Evolutionary conservation across 2,797 vertebrate species (phyloP).

Genomic region (Sternarchorhynchus goeldii): DNA sequence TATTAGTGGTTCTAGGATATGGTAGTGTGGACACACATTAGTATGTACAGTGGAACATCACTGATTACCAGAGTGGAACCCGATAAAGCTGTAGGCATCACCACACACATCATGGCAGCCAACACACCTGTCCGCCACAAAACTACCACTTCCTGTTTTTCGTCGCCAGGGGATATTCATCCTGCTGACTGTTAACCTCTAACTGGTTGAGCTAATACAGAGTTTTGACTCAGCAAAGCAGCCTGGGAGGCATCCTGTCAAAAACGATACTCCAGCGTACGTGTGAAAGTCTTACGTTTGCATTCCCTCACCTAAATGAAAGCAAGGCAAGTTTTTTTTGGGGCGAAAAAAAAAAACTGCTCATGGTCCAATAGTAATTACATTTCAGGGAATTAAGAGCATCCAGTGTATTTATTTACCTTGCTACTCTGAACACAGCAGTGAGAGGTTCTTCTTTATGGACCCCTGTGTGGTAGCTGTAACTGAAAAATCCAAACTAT

Average conservation of each 20-base stretch:
- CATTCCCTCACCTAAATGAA: not conserved
- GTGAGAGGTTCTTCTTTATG: not conserved
- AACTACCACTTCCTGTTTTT: not conserved
- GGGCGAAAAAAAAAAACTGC: not conserved
- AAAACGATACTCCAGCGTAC: not conserved
- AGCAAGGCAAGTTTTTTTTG: not conserved
- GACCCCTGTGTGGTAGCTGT: conserved; percentile 20
- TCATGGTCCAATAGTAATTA: not conserved
- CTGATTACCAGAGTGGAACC: not conserved
- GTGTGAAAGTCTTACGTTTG: not conserved
- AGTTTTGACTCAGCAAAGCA: not conserved
- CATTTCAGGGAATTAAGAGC: not conserved
- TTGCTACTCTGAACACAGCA: not conserved
- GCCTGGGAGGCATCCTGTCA: not conserved
- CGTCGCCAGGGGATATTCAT: not conserved
- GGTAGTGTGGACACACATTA: no score
- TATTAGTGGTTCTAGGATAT: no score
- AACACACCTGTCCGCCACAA: not conserved
- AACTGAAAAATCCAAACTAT: conserved; percentile 49
- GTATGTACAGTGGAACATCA: not conserved
- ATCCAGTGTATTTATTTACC: not conserved
- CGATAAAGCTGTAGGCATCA: not conserved
- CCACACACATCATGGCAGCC: no score
- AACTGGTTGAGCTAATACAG: not conserved
- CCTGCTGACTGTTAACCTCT: not conserved